Conservation (phyloP, 2,113 vertebrate species). For the Ranitomeya imitator region DNA sequence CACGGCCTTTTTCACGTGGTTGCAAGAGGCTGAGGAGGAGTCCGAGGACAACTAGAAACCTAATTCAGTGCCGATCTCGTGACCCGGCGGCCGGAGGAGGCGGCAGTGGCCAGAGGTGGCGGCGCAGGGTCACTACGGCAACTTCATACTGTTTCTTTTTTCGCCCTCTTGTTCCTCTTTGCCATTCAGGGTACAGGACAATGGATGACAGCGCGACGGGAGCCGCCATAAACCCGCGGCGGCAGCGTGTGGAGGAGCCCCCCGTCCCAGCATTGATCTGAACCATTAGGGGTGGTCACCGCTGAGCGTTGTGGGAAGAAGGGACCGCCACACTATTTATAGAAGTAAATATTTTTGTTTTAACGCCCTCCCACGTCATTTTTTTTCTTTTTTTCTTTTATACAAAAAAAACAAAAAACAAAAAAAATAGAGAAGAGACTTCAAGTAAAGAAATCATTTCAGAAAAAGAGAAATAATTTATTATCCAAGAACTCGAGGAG, state of each 20-base stretch:
- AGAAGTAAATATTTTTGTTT: slow-evolving; percentile 94
- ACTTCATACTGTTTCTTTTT: slow-evolving; percentile 78
- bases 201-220: neutral
- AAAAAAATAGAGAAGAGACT: slow-evolving; percentile 69
- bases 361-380: slow-evolving; percentile 65
- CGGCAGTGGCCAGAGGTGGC: slow-evolving; percentile 46
- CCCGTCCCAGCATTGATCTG: slow-evolving; percentile 67
- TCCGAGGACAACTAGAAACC: slow-evolving; percentile 94
- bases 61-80: slow-evolving; percentile 47
- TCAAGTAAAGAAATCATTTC: slow-evolving; percentile 72
- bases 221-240: neutral
- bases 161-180: slow-evolving; percentile 64
- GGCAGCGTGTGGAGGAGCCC: slow-evolving; percentile 56
- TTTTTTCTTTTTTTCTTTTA: slow-evolving; percentile 80
- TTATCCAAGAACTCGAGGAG: slow-evolving; percentile 97
- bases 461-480: slow-evolving; percentile 87
- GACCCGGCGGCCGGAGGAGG: too few species aligned
- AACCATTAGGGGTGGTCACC: slow-evolving; percentile 66
- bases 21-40: slow-evolving; percentile 96
- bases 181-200: slow-evolving; percentile 79
- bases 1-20: slow-evolving; percentile 96
- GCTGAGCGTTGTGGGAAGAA: slow-evolving; percentile 73
- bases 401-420: neutral
- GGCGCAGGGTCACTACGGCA: slow-evolving; percentile 74
- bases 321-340: slow-evolving; percentile 94